These are phyloP conservation scores for Arothron firmamentum DNA, from an alignment of 2,113 vertebrate genomes.

Conservation along the genomic window DNA sequence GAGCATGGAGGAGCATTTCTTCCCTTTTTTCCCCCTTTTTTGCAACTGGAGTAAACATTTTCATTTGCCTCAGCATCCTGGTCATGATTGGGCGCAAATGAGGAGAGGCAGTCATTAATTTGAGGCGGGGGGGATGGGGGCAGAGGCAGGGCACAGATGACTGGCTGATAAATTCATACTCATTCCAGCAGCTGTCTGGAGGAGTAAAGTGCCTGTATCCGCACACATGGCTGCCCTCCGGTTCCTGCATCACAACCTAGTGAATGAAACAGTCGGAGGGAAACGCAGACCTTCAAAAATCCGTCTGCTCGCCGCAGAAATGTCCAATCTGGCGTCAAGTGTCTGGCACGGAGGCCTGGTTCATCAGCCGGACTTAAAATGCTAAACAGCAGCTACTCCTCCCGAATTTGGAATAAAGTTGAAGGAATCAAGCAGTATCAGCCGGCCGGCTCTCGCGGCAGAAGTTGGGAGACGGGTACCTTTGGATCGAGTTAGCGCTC, in stretches of 20 bases:
- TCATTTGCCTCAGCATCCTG: conserved; percentile 73
- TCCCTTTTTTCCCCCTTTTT: conserved; percentile 19
- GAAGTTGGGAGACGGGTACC: conserved; percentile 54
- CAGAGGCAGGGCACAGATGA: conserved; percentile 68
- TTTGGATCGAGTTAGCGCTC: conserved; percentile 44
- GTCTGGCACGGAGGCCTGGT: conserved; percentile 42
- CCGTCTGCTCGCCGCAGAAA: conserved; percentile 51
- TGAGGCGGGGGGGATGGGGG: conserved; percentile 57
- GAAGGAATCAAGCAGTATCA: conserved; percentile 59
- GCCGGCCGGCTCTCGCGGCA: conserved; percentile 29
- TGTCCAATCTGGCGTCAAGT: conserved; percentile 58
- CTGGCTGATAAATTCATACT: conserved; percentile 75
- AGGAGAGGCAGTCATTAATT: conserved; percentile 76
- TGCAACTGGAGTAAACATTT: conserved; percentile 73
- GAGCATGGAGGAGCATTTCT: conserved; percentile 56
- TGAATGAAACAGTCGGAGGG: conserved; percentile 66
- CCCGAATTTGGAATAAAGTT: conserved; percentile 50
- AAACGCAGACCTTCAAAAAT: conserved; percentile 66
- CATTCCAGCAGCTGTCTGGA: conserved; percentile 74
- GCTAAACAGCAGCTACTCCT: conserved; percentile 43
- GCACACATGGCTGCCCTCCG: conserved; percentile 71
- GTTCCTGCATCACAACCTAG: conserved; percentile 69
- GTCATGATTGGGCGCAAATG: conserved; percentile 75
- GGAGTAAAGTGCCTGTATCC: conserved; percentile 69
- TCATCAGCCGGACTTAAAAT: conserved; percentile 54